Evolutionary conservation across 1,140 invertebrate species (phyloP).

Genomic region (Lucilia cuprina): DNA sequence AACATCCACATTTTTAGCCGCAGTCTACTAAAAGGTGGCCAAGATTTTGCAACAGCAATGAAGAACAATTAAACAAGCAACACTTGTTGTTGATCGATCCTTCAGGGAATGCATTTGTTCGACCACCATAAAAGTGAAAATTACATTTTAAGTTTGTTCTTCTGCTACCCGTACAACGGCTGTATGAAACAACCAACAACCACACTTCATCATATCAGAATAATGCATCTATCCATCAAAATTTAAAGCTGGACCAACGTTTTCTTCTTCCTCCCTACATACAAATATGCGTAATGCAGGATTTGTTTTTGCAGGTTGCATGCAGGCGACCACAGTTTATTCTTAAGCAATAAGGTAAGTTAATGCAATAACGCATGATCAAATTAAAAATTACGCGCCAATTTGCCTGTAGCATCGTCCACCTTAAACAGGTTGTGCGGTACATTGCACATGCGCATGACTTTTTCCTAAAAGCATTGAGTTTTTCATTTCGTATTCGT

Average conservation of each 20-base stretch:
- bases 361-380: slow-evolving; percentile 15
- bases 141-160: slow-evolving; percentile 13
- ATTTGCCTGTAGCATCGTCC: slow-evolving; percentile 14
- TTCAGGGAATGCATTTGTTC: background rate
- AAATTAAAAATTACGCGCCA: slow-evolving; percentile 31
- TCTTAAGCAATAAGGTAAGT: background rate
- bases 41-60: slow-evolving; percentile 17
- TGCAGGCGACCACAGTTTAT: background rate
- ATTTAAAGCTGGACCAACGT: background rate
- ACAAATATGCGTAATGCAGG: no score
- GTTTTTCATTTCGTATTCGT: background rate
- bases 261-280: background rate
- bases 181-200: background rate
- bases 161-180: background rate
- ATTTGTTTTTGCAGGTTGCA: background rate
- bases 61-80: slow-evolving; percentile 27
- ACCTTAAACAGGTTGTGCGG: slow-evolving; percentile 18
- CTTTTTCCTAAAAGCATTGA: background rate
- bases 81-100: slow-evolving; percentile 25
- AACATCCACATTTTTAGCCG: background rate
- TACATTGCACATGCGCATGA: background rate
- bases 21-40: slow-evolving; percentile 16
- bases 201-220: background rate
- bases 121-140: slow-evolving; percentile 28
- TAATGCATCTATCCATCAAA: slow-evolving; percentile 30